Base-by-base conservation (phyloP, 2,888 invertebrate genomes). In the Seira musarum region DNA sequence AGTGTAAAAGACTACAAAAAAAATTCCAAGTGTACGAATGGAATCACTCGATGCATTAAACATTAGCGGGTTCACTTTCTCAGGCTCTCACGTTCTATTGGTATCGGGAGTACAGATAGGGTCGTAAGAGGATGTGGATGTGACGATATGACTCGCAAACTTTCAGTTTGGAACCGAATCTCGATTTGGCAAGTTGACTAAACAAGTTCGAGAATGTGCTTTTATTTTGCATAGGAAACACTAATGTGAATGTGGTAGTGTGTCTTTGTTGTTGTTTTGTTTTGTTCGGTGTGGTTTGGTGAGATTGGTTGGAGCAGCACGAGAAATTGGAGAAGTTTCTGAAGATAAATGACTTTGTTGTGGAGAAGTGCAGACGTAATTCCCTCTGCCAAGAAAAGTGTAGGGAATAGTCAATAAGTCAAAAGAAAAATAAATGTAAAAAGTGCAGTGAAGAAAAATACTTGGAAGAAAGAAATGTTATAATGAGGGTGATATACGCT, bases 141-240 rank as follows among this genome's bases (percentile, higher is more conserved):
- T 40, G 64, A 68, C 49, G 69, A 68, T 69, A 76, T 69, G 69
- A 69, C 46, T 64, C 69, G 53, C 69, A 76, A 76, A 40, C 40
- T 40, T 53, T 76, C 69, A 76, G 76, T 76, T 76, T 69, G 64
- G 76, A 76, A 68, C 69, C 69, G 69, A 69, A 63, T 49, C 76
- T 76, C 69, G 49, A 63, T 76, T 76, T 76, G 76, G 76, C 76
- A 76, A 76, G 64, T 69, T 76, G 53, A 63, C 74, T 74, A 46
- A 30, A 21, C 46, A 25, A 65, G 8, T 66, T 17, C 19, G 21
- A 17, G 40, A 66, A 66, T 22, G 17, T 65, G 25, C 30, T 65
- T 66, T 30, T 25, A 40, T 30, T 40, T 66, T 35, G 65, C 65
- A 65, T 65, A 65, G n/a, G 1, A 65, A n/a, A n/a, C n/a, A n/a